Evolutionary conservation across 2,888 invertebrate species (phyloP).

Genomic region (Ophraella communa): DNA sequence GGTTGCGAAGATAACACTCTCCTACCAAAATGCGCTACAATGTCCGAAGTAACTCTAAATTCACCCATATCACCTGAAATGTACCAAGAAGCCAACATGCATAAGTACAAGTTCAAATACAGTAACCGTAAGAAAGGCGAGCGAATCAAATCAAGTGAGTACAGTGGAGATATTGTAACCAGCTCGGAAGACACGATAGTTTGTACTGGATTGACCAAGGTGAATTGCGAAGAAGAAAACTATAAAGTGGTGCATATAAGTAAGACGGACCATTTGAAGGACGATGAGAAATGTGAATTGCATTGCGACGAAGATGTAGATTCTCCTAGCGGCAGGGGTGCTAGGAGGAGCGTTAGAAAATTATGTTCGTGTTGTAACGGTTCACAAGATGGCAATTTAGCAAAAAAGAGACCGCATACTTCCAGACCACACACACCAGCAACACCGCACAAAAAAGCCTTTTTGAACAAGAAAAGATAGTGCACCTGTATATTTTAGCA

Average conservation of each 20-base stretch:
- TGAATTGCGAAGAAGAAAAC: conserved; percentile 40
- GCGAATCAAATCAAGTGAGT: conserved; percentile 43
- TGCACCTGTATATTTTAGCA: conserved; percentile 50
- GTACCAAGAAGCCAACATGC: conserved; percentile 50
- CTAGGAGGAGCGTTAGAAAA: conserved; percentile 55
- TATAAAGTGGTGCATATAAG: conserved; percentile 53
- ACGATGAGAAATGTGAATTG: conserved; percentile 50
- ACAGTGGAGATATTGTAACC: conserved; percentile 48
- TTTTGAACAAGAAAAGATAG: conserved; percentile 59
- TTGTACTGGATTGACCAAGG: conserved; percentile 50
- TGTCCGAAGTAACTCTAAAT: conserved; percentile 59
- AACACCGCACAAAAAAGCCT: conserved; percentile 56
- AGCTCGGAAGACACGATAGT: conserved; percentile 56
- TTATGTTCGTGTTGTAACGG: conserved; percentile 58
- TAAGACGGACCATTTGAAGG: conserved; percentile 48
- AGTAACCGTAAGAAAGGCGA: conserved; percentile 57
- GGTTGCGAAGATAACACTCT: conserved; percentile 56
- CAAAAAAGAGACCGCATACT: conserved; percentile 50
- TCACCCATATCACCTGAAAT: conserved; percentile 57
- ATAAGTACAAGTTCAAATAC: conserved; percentile 60
- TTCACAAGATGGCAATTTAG: conserved; percentile 43
- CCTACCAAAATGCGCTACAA: conserved; percentile 55
- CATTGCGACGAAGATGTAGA: conserved; percentile 51
- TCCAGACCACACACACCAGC: conserved; percentile 53
- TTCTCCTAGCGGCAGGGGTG: conserved; percentile 53